These are phyloP conservation scores for Pristionchus entomophagus DNA, from an alignment of 2,888 invertebrate genomes.

Conservation along the genomic window DNA sequence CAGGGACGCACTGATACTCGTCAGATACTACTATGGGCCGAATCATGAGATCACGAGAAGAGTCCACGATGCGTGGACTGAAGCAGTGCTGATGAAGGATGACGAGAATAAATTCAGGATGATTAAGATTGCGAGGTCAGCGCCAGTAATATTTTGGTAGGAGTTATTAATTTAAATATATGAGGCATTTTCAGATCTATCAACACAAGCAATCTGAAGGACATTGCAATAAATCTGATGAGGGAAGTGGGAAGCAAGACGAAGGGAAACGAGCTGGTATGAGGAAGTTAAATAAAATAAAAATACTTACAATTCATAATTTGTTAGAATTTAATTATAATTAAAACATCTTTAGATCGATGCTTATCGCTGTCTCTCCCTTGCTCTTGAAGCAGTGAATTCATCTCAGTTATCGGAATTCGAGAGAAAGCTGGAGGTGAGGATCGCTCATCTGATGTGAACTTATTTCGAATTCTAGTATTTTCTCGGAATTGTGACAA, in stretches of 20 bases:
- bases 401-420: background rate
- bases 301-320: no score
- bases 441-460: background rate
- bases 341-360: background rate
- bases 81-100: background rate
- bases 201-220: background rate
- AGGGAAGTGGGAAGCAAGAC: background rate
- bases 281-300: no score
- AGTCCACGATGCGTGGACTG: background rate
- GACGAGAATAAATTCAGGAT: background rate
- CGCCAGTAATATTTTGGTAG: no score
- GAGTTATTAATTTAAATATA: no score
- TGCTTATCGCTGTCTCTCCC: slow-evolving; percentile 8
- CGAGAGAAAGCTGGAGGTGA: background rate
- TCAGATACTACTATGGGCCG: background rate
- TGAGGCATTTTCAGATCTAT: background rate
- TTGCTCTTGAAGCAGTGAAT: background rate
- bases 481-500: no score
- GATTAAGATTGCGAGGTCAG: background rate
- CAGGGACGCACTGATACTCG: slow-evolving; percentile 23
- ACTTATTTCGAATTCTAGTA: no score
- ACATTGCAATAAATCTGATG: background rate
- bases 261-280: background rate
- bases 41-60: background rate
- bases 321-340: no score